These are phyloP conservation scores for Hephaestus fuliginosus DNA, from an alignment of 2,797 vertebrate genomes.

Conservation along the genomic window DNA sequence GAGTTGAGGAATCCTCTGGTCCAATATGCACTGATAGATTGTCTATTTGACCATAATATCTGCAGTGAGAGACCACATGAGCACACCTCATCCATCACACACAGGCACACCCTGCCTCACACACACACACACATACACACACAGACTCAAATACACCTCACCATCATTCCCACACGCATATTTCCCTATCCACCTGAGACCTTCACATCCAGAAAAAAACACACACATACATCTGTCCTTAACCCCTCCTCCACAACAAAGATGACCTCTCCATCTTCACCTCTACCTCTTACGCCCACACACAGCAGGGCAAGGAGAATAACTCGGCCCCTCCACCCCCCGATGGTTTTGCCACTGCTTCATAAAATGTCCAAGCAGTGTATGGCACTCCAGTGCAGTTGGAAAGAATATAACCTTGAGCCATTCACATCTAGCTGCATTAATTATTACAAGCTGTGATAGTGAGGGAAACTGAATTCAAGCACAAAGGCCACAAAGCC, in stretches of 20 bases:
- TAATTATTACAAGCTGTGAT: constrained; percentile 37
- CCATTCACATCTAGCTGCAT: constrained; percentile 49
- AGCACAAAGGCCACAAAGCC: constrained; percentile 35
- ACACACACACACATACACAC: constrained; percentile 11
- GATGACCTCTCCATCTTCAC: constrained; percentile 74
- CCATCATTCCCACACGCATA: constrained; percentile 68
- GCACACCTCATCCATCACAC: constrained; percentile 81
- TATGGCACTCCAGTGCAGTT: constrained; percentile 36
- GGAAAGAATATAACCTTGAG: constrained; percentile 64
- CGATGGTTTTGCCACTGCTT: constrained; percentile 49
- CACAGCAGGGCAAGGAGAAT: constrained; percentile 66
- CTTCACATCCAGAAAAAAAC: constrained; percentile 55
- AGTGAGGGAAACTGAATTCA: constrained; percentile 22
- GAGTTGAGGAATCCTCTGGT: constrained; percentile 73
- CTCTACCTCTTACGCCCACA: constrained; percentile 71
- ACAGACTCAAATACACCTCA: constrained; percentile 47
- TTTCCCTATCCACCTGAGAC: constrained; percentile 81
- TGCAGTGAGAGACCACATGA: constrained; percentile 80
- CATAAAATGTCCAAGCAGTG: constrained; percentile 50
- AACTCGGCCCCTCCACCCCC: constrained; percentile 25
- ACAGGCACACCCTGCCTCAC: constrained; percentile 28
- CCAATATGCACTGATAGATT: constrained; percentile 78
- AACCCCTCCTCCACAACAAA: constrained; percentile 74
- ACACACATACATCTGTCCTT: constrained; percentile 63
- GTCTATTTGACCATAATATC: constrained; percentile 81